phyloP scores from a whole-genome alignment of 1,140 invertebrate species.

The Saccostrea glomerata region DNA sequence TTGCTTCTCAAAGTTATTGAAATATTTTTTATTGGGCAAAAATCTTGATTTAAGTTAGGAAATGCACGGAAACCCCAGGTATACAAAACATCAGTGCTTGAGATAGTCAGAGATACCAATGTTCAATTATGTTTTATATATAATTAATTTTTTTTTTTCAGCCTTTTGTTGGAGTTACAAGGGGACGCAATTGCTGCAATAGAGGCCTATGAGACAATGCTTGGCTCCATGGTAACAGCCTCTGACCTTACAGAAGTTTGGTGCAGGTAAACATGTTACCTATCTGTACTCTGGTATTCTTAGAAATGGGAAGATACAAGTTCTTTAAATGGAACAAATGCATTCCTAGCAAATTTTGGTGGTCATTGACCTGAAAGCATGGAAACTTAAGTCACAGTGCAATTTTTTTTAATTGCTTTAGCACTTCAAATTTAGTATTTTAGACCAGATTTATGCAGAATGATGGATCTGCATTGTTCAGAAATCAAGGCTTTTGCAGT shows the following conservation, averaged over 20 bases:
- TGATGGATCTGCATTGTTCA: too few relatives aligned
- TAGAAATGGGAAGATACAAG: neutral
- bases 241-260: constrained; percentile 64
- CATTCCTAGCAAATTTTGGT: neutral
- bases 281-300: neutral
- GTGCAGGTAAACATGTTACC: constrained; percentile 60
- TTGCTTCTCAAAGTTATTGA: too few relatives aligned
- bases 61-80: too few relatives aligned
- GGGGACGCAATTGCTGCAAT: constrained; percentile 61
- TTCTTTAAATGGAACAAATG: neutral
- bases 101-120: neutral
- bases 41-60: too few relatives aligned
- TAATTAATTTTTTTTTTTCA: constrained; percentile 52
- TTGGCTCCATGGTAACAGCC: constrained; percentile 58
- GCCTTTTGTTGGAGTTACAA: constrained; percentile 69
- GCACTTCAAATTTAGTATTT: too few relatives aligned
- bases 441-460: too few relatives aligned
- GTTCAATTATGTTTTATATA: too few relatives aligned
- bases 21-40: too few relatives aligned
- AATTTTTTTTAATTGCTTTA: too few relatives aligned
- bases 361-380: neutral
- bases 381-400: neutral
- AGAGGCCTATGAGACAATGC: constrained; percentile 69
- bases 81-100: neutral
- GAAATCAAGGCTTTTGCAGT: too few relatives aligned